phyloP scores from a whole-genome alignment of 1,140 invertebrate genomes.

The Trachymyrmex cornetzi region DNA sequence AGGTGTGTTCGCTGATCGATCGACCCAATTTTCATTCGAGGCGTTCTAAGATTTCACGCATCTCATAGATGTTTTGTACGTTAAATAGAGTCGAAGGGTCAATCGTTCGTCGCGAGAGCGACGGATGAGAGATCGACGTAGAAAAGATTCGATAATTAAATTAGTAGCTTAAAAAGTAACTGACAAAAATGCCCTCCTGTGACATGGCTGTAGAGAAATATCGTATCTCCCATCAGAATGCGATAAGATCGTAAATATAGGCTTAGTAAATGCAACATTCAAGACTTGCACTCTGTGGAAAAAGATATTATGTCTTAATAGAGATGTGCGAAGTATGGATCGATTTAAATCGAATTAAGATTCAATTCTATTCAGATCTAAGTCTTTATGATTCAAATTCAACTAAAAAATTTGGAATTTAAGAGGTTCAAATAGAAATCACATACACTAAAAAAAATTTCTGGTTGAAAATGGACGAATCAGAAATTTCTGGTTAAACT shows the following conservation, averaged over 20 bases:
- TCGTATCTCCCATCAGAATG: conserved; percentile 9
- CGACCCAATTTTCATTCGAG: conserved; percentile 36
- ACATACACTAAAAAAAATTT: too few relatives aligned
- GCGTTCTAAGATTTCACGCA: background rate
- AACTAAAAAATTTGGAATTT: too few relatives aligned
- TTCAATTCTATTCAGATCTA: too few relatives aligned
- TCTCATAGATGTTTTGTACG: conserved; percentile 70
- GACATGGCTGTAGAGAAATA: conserved; percentile 45
- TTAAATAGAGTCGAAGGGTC: conserved; percentile 59
- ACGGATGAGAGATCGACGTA: conserved; percentile 50
- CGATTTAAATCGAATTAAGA: too few relatives aligned
- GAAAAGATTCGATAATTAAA: conserved; percentile 48
- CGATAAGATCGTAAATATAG: conserved; percentile 31
- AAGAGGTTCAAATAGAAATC: too few relatives aligned
- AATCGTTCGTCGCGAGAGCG: background rate
- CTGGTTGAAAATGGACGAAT: too few relatives aligned
- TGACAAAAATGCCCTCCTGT: conserved; percentile 42
- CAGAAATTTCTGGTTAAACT: too few relatives aligned
- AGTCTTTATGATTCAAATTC: too few relatives aligned
- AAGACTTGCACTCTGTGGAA: conserved; percentile 22
- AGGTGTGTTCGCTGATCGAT: conserved; percentile 37
- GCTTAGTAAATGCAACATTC: conserved; percentile 48
- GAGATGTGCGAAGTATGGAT: too few relatives aligned
- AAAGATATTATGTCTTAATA: conserved; percentile 5
- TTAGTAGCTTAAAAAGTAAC: conserved; percentile 24